Evolutionary conservation across 2,888 invertebrate genomes (phyloP), one percentile per base, ranked within the genome.

Genomic region (Mythimna lalbum): DNA sequence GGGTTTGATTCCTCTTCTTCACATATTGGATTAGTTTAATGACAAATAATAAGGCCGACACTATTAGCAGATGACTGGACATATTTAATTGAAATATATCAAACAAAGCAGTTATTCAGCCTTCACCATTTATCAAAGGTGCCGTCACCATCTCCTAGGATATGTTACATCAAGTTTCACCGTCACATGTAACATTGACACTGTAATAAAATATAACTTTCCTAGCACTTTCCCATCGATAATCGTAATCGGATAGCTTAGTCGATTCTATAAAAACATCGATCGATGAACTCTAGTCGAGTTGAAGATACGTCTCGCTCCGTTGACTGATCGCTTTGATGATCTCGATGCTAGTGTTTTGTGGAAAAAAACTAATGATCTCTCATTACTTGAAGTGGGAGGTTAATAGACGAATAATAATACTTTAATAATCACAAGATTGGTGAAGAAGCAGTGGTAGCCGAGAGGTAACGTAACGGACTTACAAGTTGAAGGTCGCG

Each of bases 281-380:
- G 93, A 91, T 86, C 94, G 91, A 91, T 93, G 94, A 93, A 94
- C 94, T 86, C 83, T 83, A 70, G 19, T 78, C 84, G 89, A 91
- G 94, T 94, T 95, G 94, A 95, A 95, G 89, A 94, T 93, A 95
- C 96, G 95, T 93, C 88, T 82, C 95, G 95, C 94, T 92, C 81
- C 89, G 91, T 77, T 91, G 91, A 76, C 78, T 91, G 90, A 92
- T 92, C 88, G 88, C 83, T 85, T 82, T 72, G 77, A 74, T 81
- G 76, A 65, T 79, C 75, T 73, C 27, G 36, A 60, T 47, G 79
- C 76, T 81, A 78, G 76, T 69, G 73, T 70, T 80, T 73, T 77
- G 68, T 47, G 4, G 78, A 60, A 85, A 84, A 76, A 71, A 76
- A 80, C 66, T 80, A 74, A 75, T 69, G 55, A 74, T 78, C 71